These are phyloP conservation scores for Myrmecophaga tridactyla DNA, from an alignment of 2,113 vertebrate species.

Conservation along the genomic window DNA sequence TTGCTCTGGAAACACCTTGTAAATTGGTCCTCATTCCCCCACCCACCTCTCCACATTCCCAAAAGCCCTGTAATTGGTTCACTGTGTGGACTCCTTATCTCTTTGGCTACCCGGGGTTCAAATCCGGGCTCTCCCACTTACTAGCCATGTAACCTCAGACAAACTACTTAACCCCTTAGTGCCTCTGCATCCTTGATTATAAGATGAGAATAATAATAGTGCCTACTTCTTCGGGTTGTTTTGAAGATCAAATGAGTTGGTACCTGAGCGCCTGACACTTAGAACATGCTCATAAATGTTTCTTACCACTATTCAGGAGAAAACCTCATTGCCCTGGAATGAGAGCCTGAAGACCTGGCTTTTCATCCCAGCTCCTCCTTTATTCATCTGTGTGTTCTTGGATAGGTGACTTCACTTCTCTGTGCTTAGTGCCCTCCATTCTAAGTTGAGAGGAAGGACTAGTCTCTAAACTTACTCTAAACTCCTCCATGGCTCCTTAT, in stretches of 20 bases:
- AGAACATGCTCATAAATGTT: not conserved
- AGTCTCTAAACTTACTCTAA: not conserved
- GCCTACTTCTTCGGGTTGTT: not conserved
- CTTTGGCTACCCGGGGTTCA: not conserved
- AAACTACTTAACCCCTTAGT: not conserved
- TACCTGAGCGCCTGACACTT: not conserved
- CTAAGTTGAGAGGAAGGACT: not conserved
- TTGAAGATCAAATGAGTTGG: not conserved
- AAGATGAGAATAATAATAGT: not conserved
- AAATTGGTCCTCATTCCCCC: accelerated
- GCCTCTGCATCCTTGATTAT: not conserved
- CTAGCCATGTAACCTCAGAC: not conserved
- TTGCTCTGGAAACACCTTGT: not conserved
- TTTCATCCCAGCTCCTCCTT: not conserved
- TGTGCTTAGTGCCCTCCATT: not conserved
- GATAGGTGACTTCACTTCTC: not conserved
- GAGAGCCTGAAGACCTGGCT: not conserved
- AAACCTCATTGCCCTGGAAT: not conserved
- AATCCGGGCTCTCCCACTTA: not conserved
- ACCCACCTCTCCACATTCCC: not conserved
- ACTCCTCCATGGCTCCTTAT: not conserved
- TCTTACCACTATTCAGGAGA: not conserved
- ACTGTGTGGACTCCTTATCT: not conserved
- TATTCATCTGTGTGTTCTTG: not conserved
- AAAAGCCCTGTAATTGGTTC: not conserved